Percentiles rank a stretch among this genome's conserved stretches.
Conservation (phyloP, 2,113 vertebrate genomes). For the Heterotilapia buettikoferi region DNA sequence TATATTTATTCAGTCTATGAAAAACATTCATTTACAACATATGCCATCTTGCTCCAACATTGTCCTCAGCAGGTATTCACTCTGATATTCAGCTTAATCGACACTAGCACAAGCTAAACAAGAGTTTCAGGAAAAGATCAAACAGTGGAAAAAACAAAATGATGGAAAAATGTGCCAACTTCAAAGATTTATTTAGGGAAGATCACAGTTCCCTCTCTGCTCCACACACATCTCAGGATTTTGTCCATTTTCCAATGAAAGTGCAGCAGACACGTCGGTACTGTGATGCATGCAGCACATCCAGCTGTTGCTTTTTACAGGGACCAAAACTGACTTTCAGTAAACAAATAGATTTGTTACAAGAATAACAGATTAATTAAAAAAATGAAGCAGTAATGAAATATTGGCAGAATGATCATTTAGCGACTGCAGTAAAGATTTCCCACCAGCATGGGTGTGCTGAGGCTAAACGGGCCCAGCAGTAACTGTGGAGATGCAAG, state of each 20-base stretch:
- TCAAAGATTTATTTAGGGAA: background rate
- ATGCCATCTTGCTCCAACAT: background rate
- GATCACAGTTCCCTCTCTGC: accelerated
- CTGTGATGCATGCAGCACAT: background rate
- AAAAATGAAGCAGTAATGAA: background rate
- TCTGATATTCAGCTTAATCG: background rate
- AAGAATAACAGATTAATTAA: background rate
- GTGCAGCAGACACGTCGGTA: background rate
- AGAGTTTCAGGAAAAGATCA: accelerated
- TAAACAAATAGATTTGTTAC: background rate
- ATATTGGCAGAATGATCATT: background rate
- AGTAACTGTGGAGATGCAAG: background rate
- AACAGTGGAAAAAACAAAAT: background rate
- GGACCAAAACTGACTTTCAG: background rate
- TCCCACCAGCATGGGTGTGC: accelerated
- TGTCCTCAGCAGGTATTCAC: accelerated
- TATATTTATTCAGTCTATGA: background rate
- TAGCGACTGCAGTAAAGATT: background rate
- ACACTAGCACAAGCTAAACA: background rate
- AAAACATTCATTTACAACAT: accelerated
- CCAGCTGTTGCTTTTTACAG: background rate
- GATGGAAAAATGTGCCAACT: accelerated
- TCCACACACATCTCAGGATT: background rate
- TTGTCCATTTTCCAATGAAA: accelerated
- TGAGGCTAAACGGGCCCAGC: accelerated